These are phyloP conservation scores for Proteles cristata DNA, from an alignment of 2,113 vertebrate genomes.

Conservation along the genomic window DNA sequence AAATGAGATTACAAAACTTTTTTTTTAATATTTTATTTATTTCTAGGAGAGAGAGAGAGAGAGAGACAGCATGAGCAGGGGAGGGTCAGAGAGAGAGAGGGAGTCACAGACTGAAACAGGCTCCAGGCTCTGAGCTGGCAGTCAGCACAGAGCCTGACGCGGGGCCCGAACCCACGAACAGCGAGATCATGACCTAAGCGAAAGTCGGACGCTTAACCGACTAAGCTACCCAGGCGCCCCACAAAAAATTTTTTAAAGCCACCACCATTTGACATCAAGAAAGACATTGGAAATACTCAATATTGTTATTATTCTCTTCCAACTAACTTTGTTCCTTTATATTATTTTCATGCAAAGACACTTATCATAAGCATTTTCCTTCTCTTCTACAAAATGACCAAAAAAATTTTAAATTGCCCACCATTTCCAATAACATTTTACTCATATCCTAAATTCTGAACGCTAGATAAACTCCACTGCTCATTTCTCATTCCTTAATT, in stretches of 20 bases:
- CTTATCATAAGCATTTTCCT: neutral
- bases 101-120: no score
- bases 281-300: neutral
- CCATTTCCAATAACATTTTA: neutral
- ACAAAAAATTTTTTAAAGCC: neutral
- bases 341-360: neutral
- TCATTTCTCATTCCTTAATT: neutral
- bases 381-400: neutral
- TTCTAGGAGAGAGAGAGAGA: no score
- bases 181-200: no score
- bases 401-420: neutral
- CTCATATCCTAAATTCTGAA: neutral
- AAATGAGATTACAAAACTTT: constrained; percentile 55
- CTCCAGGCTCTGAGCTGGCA: no score
- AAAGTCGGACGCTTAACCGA: no score
- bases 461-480: neutral
- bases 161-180: no score
- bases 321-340: neutral
- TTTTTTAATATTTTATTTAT: no score
- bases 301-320: neutral
- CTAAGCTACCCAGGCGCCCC: no score
- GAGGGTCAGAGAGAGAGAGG: no score
- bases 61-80: no score
- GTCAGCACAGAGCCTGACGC: no score
- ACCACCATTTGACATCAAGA: neutral